Evolutionary conservation across 2,113 vertebrate species (phyloP), one percentile per base, ranked within the genome.

Genomic region (Octodon degus): DNA sequence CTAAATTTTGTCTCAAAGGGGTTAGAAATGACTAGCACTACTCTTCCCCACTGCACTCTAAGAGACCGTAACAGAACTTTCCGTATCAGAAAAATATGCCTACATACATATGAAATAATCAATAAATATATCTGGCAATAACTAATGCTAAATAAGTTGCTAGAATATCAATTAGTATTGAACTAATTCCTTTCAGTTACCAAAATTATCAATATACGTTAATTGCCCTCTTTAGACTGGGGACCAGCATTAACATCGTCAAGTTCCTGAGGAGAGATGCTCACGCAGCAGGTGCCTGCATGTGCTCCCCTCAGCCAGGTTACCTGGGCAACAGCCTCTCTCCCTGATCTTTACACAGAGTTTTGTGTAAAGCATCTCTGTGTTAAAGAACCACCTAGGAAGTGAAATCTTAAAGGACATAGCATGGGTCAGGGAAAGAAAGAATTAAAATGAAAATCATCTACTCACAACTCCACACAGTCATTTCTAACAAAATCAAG

Each of bases 91-190:
- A 62, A 94, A 87, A 86, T 40, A 89, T 89, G 62, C 16, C 65
- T 91, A 81, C 47, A 55, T 91, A 89, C 5, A 72, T 76, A 92
- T 84, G 91, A 95, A 79, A 83, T n/a, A 63, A 96, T 76, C 27
- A 95, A 1, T 32, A n/a, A 93, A 88, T 85, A 5, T 93, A 93
- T 92, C 94, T 86, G 94, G 37, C 13, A 86, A 92, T 91, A 92
- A 47, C 34, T 96, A 96, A 90, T 65, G 60, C 1, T 62, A 88
- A 96, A 55, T 90, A 97, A 95, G 83, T 24, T 92, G 63, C 10
- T 25, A 95, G 94, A 58, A 47, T 90, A 74, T 90, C 85, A 89
- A 62, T 62, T 74, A 92, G 34, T 50, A 95, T 9, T 32, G 68
- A 96, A 95, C 27, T 37, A 96, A 80, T 93, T 97, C n/a, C 16